Conservation (phyloP, 2,888 invertebrate species). For the Candidula unifasciata region DNA sequence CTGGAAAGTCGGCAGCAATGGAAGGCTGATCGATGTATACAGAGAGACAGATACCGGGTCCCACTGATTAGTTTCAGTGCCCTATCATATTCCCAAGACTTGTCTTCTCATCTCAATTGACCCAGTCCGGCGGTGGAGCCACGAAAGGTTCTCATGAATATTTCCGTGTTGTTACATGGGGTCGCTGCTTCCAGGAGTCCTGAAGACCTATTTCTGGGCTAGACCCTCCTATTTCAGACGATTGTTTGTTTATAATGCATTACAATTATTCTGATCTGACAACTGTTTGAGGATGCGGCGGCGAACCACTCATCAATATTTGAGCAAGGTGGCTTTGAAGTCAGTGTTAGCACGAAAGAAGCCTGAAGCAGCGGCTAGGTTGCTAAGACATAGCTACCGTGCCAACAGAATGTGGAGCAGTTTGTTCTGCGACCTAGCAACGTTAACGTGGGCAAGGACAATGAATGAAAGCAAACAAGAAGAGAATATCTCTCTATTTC, state of each 20-base stretch:
- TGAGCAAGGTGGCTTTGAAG: slow-evolving; percentile 22
- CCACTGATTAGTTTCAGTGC: slow-evolving; percentile 28
- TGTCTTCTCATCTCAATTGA: slow-evolving; percentile 19
- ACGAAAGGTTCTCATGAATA: slow-evolving; percentile 39
- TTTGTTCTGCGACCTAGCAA: no score
- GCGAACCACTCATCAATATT: slow-evolving; percentile 30
- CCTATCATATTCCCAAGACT: slow-evolving; percentile 40
- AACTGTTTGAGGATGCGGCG: slow-evolving; percentile 23
- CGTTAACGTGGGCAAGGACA: no score
- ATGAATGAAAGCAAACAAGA: no score
- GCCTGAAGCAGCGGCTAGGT: no score
- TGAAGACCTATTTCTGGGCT: slow-evolving; percentile 17
- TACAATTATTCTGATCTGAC: slow-evolving; percentile 38
- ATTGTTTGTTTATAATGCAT: slow-evolving; percentile 46
- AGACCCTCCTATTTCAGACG: slow-evolving; percentile 24
- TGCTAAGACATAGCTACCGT: no score
- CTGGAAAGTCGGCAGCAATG: not conserved
- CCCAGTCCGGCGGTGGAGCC: not conserved
- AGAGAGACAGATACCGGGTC: not conserved
- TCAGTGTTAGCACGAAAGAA: slow-evolving; percentile 1
- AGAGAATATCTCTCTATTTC: no score
- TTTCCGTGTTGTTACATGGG: slow-evolving; percentile 33
- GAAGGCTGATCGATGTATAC: not conserved
- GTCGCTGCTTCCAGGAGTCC: not conserved
- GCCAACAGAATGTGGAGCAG: no score